A percentile compares a stretch with the other conserved stretches of the same genome.
Evolutionary conservation across 2,113 vertebrate species (phyloP).

Genomic region (Meriones unguiculatus): DNA sequence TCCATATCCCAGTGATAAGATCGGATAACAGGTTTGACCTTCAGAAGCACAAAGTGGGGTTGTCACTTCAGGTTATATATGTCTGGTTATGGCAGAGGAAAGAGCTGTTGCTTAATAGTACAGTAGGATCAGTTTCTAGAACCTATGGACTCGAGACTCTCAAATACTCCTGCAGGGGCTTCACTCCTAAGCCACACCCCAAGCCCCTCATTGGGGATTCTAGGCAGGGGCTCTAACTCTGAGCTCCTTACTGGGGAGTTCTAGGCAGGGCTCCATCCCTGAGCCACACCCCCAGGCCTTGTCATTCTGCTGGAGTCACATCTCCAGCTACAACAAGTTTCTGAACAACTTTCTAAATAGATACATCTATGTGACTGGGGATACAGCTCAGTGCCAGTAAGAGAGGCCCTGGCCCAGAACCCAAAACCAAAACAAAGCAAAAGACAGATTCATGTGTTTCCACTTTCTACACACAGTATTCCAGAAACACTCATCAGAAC

Average conservation of each 20-base stretch:
- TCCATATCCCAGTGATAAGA: not conserved
- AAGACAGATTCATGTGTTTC: not conserved
- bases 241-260: not conserved
- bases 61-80: not conserved
- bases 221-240: not conserved
- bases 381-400: not conserved
- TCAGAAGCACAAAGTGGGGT: not conserved
- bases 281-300: not conserved
- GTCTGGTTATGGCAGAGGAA: not conserved
- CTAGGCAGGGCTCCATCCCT: not conserved
- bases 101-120: not conserved
- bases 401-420: not conserved
- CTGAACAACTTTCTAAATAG: constrained; percentile 31
- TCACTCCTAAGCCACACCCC: not conserved
- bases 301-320: not conserved
- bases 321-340: not conserved
- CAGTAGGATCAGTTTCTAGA: not conserved
- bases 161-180: not conserved
- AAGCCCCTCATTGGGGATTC: not conserved
- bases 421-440: not conserved
- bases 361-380: not conserved
- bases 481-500: not conserved
- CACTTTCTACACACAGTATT: not conserved
- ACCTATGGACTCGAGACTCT: not conserved
- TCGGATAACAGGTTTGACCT: not conserved